Conservation (phyloP, 2,113 vertebrate genomes). For the Melanotaenia duboulayi region DNA sequence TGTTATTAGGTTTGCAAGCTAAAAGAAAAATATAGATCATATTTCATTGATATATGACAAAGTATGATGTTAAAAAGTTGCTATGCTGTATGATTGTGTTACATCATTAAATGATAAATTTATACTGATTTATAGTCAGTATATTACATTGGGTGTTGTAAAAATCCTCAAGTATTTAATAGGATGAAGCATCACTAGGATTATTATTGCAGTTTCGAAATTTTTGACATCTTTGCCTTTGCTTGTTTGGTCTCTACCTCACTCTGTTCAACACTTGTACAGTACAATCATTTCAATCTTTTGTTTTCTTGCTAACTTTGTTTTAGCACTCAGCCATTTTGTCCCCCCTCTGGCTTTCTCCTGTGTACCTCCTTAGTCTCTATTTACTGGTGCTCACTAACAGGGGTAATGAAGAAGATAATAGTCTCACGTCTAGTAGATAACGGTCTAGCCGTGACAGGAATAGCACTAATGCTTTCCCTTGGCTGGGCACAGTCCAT, state of each 20-base stretch:
- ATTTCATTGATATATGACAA: too few relatives aligned
- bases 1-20: too few relatives aligned
- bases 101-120: background rate
- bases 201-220: background rate
- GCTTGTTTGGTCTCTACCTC: background rate
- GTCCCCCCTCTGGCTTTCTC: constrained; percentile 46
- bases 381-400: constrained; percentile 47
- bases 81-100: too few relatives aligned
- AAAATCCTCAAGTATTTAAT: background rate
- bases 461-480: constrained; percentile 56
- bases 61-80: too few relatives aligned
- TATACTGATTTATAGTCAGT: background rate
- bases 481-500: constrained; percentile 55
- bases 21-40: too few relatives aligned
- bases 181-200: too few relatives aligned
- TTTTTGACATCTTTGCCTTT: background rate
- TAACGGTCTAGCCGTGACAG: constrained; percentile 59
- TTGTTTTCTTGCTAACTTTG: constrained; percentile 25
- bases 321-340: constrained; percentile 44
- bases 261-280: constrained; percentile 6
- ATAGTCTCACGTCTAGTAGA: constrained; percentile 55
- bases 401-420: constrained; percentile 64
- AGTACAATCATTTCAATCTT: constrained; percentile 15
- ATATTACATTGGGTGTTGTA: background rate
- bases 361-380: constrained; percentile 22